Evolutionary conservation across 2,888 invertebrate genomes (phyloP), one percentile per base, ranked within the genome.

Genomic region (Rhagium mordax): DNA sequence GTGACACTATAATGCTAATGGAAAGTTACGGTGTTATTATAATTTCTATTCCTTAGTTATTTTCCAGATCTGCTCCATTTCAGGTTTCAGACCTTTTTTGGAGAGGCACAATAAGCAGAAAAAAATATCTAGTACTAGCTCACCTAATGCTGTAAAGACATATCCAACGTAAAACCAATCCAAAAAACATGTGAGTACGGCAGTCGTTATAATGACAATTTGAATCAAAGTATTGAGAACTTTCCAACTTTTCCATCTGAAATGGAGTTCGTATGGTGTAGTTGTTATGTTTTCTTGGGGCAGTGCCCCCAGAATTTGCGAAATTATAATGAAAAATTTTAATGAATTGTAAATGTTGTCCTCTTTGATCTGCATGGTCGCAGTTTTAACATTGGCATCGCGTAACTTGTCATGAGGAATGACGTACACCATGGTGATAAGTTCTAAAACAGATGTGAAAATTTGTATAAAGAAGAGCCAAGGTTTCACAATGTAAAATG

Each of bases 231-330:
- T 73, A 55, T 76, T 74, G 0, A 75, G 4, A 16, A 74, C 75
- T 69, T 65, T 77, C 59, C 69, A 72, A 64, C 76, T 78, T 13
- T 48, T 72, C 80, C 80, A 80, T 29, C n/a, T 74, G 62, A 80
- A 80, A 5, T 64, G 41, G 16, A 74, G 21, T 27, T 55, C 27
- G 15, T 67, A 24, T 8, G 33, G 57, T 15, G 53, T 41, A 8
- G 47, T 47, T 18, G 57, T 67, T 20, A 48, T 71, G 59, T 68
- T 69, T 57, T 66, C 73, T 41, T 77, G 74, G 53, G 73, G 80
- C 61, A 62, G 57, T 59, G 71, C 61, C 64, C 69, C 81, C 70
- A 73, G 70, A 47, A 76, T 24, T 60, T 76, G 78, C 8, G 74
- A 77, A 7, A 74, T 74, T n/a, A 69, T 51, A 47, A 78, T 55